Evolutionary conservation across 2,888 invertebrate genomes (phyloP), one percentile per base, ranked within the genome.

Genomic region (Oscheius onirici): DNA sequence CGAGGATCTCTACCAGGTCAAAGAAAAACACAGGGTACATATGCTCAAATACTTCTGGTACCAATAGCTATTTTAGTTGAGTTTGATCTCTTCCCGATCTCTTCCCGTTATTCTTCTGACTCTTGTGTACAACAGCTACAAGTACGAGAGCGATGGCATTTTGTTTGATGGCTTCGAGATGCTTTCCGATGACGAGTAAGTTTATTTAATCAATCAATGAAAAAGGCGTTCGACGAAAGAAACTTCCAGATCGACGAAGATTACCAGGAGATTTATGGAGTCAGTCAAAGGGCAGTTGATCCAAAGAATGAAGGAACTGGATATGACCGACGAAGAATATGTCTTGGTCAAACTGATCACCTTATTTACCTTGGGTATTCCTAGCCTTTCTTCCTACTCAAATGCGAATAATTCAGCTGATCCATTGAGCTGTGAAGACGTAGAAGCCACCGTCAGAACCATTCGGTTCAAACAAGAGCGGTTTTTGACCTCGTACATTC

Each of bases 291-390:
- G 17, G 8, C 10, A 40, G 22, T n/a, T 66, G 11, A 40, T 67
- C 22, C n/a, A 55, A 10, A 54, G 20, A 22, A 55, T 67, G 67
- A 43, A 17, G n/a, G 24, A n/a, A 11, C 22, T 67, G 28, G 41
- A 55, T 5, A 3, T 67, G n/a, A 55, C 41, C 13, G 44, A 67
- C 10, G 67, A 54, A 24, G 67, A 67, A 55, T 67, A 55, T 41
- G 8, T 54, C 15, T 43, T 67, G 5, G 15, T 67, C n/a, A 67
- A 67, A 41, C 43, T 55, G 26, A 26, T 67, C 11, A 24, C 15
- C 10, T 11, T 67, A 11, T 67, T 67, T 34, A 40, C 67, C 17
- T 6, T 55, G 6, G 24, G 67, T 67, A 40, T 34, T 34, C 8
- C 34, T 0, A 34, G 3, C 3, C 34, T 8, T 3, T 34, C 34